Evolutionary conservation across 1,140 invertebrate species (phyloP).

Genomic region (Apis cerana): DNA sequence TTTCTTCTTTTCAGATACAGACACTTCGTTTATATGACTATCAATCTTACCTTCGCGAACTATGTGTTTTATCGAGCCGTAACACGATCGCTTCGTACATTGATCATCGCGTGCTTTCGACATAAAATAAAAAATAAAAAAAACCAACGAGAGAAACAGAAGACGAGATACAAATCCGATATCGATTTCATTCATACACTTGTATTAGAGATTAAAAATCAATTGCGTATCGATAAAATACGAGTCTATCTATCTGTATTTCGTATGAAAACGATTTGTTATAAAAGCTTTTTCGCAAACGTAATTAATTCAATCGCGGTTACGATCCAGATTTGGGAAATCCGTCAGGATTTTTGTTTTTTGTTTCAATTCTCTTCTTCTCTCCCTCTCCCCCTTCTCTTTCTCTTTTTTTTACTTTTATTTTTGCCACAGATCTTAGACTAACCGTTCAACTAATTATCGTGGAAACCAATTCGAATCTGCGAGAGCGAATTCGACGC

Average conservation of each 20-base stretch:
- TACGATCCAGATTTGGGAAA: neutral
- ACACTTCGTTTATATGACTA: neutral
- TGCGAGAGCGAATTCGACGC: neutral
- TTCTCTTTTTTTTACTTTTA: neutral
- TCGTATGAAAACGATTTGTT: neutral
- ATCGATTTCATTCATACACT: constrained; percentile 17
- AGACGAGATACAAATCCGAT: neutral
- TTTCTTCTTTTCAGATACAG: neutral
- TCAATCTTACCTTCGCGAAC: neutral
- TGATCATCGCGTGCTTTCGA: neutral
- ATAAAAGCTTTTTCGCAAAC: constrained; percentile 21
- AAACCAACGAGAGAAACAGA: neutral
- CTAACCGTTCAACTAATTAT: neutral
- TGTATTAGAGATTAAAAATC: neutral
- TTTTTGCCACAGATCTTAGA: neutral
- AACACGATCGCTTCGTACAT: constrained; percentile 9
- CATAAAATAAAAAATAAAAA: neutral
- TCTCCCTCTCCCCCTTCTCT: too few relatives aligned
- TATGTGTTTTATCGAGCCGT: constrained; percentile 13
- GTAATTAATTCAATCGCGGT: neutral
- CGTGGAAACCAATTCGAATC: neutral
- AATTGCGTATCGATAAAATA: neutral
- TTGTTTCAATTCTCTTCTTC: neutral
- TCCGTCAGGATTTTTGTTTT: neutral
- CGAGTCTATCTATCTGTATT: neutral